phyloP scores from a whole-genome alignment of 2,113 vertebrate genomes.

The Dunckerocampus dactyliophorus region DNA sequence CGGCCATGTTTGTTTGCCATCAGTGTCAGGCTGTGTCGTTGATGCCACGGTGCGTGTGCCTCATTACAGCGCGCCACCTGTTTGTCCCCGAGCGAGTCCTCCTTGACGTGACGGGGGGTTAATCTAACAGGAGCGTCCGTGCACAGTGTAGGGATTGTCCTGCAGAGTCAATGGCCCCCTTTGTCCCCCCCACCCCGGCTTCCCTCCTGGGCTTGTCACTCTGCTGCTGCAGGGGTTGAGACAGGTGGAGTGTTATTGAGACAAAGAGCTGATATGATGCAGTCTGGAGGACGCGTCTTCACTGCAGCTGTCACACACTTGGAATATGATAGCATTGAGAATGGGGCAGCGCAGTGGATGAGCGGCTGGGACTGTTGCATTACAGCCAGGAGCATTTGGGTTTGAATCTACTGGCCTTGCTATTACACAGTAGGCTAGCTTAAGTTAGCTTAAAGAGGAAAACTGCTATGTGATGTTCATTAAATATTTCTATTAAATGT shows the following conservation, averaged over 20 bases:
- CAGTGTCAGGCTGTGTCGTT: conserved; percentile 57
- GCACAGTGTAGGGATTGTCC: conserved; percentile 48
- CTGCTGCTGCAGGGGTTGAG: conserved; percentile 39
- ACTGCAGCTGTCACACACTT: conserved; percentile 24
- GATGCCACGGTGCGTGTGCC: conserved; percentile 67
- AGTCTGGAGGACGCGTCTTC: conserved; percentile 13
- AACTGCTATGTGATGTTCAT: no score
- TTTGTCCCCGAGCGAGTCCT: conserved; percentile 69
- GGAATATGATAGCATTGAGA: conserved; percentile 4
- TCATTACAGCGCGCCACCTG: conserved; percentile 76
- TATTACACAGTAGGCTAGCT: neutral
- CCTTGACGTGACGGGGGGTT: conserved; percentile 55
- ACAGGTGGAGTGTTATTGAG: conserved; percentile 50
- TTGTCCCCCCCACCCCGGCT: conserved; percentile 47
- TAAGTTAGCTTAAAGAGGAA: no score
- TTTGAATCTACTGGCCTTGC: neutral
- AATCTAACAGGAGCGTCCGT: conserved; percentile 58
- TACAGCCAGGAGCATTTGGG: neutral
- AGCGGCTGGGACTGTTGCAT: neutral
- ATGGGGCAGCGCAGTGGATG: neutral
- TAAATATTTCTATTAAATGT: no score
- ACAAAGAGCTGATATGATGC: conserved; percentile 17
- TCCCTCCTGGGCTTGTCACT: conserved; percentile 19
- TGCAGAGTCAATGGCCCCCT: conserved; percentile 52
- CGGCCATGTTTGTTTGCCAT: conserved; percentile 56